Evolutionary conservation across 2,113 vertebrate species (phyloP), one percentile per base, ranked within the genome.

Genomic region (Trichechus manatus): DNA sequence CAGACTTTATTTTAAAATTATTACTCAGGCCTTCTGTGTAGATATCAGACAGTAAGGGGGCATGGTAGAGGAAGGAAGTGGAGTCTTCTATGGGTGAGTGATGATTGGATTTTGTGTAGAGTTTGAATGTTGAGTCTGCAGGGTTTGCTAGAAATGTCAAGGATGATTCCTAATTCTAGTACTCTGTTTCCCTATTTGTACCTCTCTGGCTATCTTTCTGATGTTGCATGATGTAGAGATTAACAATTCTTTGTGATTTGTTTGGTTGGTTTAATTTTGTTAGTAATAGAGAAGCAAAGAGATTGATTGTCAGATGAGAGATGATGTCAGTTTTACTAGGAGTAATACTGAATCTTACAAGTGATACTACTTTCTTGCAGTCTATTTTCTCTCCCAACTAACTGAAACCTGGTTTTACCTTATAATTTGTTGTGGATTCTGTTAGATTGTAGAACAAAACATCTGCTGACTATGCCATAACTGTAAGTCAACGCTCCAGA

Each of bases 321-420:
- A 68, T 19, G 44, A 82, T 77, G 13, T 68, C 86, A 25, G 53
- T 74, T 88, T 88, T 77, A 4, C 39, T 33, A 25, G 61, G 42
- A 27, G 4, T 84, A 39, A 39, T 64, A 36, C 53, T 90, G 11
- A 70, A 3, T 66, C 1, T 19, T 72, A 36, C 0, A 22, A 42
- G 22, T 44, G 79, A 70, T 27, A 36, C 27, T 74, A 39, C 68
- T 75, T 87, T 91, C 39, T 59, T 5, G 13, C 42, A 44, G 74
- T 22, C 19, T 64, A 1, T 77, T 90, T 92, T 66, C 14, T 64
- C 8, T 68, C 13, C 44, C 11, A 66, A 42, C 64, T 63, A 84
- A 79, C 63, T 64, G 53, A 91, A 95, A 92, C 2, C 53, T 80
- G 84, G 20, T 59, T 19, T 42, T 89, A 77, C 75, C 42, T 92